Evolutionary conservation across 1,140 invertebrate genomes (phyloP), one percentile per base, ranked within the genome.

Genomic region (Metopolophium dirhodum): DNA sequence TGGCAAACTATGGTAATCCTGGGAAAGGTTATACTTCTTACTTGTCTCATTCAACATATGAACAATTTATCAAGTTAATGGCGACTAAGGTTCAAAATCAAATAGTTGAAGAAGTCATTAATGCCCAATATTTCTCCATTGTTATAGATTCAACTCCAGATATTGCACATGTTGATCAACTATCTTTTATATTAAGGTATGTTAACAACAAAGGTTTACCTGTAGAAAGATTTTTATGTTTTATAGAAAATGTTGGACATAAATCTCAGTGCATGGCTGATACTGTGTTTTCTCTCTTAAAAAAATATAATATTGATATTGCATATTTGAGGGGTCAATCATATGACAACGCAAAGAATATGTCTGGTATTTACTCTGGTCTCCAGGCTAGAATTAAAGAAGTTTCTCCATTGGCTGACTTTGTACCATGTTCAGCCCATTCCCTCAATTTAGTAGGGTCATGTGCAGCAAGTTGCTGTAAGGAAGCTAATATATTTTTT

Each of bases 91-190:
- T 94, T 22, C 22, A 87, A 90, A 82, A 92, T 41, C 54, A 93
- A 91, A 94, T 94, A 61, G 86, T 94, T 61, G 61, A 94, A 47
- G 94, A 95, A 94, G 82, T 95, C 41, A 95, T 94, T 94, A 77
- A 93, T 92, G 94, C 94, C 35, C 95, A 94, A 94, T 95, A 95
- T 94, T 95, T 94, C 94, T 94, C 94, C 82, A 94, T 95, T 22
- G 61, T 26, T 26, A 57, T 94, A 26, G 94, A 94, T 54, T 94
- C 87, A n/a, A 93, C 87, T 51, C 86, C 94, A 22, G 94, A 93
- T 85, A 93, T 94, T 68, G 26, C 7, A 23, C 87, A 93, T 49
- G 61, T 92, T 35, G 86, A 89, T 77, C 92, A 94, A 57, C 91
- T 94, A 23, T 87, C 93, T 82, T 88, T 94, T 87, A 61, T 93